Percentiles rank a stretch among this genome's conserved stretches.
These are phyloP conservation scores for Rhynchonycteris naso DNA, from an alignment of 2,797 vertebrate species.

Conservation along the genomic window DNA sequence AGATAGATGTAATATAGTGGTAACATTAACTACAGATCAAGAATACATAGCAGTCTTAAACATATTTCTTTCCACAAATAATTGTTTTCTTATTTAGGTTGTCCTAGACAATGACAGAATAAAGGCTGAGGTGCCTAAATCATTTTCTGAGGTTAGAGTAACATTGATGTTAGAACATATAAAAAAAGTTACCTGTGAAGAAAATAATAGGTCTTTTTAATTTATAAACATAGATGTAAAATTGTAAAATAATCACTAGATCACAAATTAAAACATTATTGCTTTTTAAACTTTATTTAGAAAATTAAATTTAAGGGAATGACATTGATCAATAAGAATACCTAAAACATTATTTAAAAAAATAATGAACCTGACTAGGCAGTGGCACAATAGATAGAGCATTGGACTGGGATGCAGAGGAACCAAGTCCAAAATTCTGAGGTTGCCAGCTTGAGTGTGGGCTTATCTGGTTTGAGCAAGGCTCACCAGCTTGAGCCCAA, in stretches of 20 bases:
- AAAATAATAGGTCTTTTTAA: neutral
- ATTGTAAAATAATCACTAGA: neutral
- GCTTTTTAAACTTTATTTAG: neutral
- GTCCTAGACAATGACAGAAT: neutral
- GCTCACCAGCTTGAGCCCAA: no score
- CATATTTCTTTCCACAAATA: neutral
- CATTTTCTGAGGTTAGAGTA: neutral
- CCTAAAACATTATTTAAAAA: no score
- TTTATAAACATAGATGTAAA: neutral
- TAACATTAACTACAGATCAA: neutral
- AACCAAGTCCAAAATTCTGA: no score
- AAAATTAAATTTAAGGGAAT: no score
- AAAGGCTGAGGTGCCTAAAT: neutral
- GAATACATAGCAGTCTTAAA: neutral
- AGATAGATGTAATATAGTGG: neutral
- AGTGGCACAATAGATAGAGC: no score
- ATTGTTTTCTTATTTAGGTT: neutral
- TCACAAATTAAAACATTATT: neutral
- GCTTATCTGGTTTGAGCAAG: no score
- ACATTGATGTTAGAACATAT: neutral
- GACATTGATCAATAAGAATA: no score
- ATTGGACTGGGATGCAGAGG: no score
- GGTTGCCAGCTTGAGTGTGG: no score
- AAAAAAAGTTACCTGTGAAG: neutral
- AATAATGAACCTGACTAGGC: no score